A percentile compares a stretch with the other conserved stretches of the same genome.
Conservation (phyloP, 2,113 vertebrate species). For the Riparia riparia region DNA sequence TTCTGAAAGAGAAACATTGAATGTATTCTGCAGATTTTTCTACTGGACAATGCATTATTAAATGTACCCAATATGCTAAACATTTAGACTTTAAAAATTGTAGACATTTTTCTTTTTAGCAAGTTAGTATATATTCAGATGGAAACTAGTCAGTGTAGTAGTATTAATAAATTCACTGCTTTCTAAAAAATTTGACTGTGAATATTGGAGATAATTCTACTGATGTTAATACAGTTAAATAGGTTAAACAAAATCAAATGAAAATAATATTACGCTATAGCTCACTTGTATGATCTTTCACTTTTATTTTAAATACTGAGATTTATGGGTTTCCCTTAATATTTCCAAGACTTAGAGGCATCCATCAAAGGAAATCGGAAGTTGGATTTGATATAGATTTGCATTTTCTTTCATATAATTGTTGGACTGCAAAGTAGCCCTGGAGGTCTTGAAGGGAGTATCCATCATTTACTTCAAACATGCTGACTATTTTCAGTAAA, state of each 20-base stretch:
- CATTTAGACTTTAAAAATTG: not conserved
- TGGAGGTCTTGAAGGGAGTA: not conserved
- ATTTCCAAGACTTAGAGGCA: not conserved
- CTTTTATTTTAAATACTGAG: not conserved
- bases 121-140: accelerated
- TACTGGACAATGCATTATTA: not conserved
- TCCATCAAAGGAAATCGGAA: not conserved
- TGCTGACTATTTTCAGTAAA: not conserved
- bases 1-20: not conserved
- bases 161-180: not conserved
- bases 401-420: not conserved
- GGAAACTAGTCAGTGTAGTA: not conserved
- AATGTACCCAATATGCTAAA: not conserved
- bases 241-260: not conserved
- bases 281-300: not conserved
- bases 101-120: not conserved
- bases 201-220: not conserved
- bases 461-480: not conserved
- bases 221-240: not conserved
- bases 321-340: not conserved
- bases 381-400: not conserved
- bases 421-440: not conserved
- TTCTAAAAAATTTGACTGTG: not conserved
- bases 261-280: not conserved
- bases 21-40: not conserved